These are phyloP conservation scores for Drosophila simulans DNA, from an alignment of 1,140 invertebrate species.

Conservation along the genomic window DNA sequence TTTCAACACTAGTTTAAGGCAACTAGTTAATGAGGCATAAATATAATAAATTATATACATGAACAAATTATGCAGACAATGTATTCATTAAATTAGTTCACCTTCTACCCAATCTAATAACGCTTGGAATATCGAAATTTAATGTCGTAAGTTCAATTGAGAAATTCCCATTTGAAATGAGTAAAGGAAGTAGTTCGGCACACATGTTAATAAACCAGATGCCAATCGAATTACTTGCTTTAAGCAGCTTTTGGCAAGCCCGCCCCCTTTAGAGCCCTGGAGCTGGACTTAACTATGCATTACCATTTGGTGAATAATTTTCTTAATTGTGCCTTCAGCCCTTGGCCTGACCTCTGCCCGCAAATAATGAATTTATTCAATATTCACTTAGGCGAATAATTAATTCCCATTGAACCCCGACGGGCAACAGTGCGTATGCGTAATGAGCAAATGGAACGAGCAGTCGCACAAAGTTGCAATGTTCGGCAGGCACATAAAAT, in stretches of 20 bases:
- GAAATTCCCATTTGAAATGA: slow-evolving; percentile 1
- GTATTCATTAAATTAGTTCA: not conserved
- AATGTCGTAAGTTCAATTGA: slow-evolving; percentile 16
- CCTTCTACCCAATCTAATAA: not conserved
- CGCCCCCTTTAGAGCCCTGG: slow-evolving; percentile 2
- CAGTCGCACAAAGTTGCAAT: not conserved
- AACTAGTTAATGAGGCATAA: no score
- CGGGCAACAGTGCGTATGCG: slow-evolving; percentile 31
- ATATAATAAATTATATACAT: not conserved
- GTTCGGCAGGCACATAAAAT: not conserved
- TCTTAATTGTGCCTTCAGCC: slow-evolving; percentile 14
- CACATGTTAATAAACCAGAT: slow-evolving; percentile 36
- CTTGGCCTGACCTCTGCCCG: slow-evolving; percentile 1
- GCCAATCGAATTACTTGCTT: slow-evolving; percentile 35
- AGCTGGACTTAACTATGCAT: slow-evolving; percentile 31
- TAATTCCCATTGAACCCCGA: slow-evolving; percentile 30
- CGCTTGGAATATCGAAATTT: slow-evolving; percentile 2
- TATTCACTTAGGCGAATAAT: slow-evolving; percentile 54
- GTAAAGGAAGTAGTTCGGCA: not conserved
- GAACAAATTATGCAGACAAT: not conserved
- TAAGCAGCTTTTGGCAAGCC: slow-evolving; percentile 13
- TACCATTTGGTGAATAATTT: slow-evolving; percentile 38
- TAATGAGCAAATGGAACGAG: slow-evolving; percentile 10
- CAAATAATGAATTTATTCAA: slow-evolving; percentile 52
- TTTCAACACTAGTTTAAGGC: no score